Conservation (phyloP, 2,113 vertebrate species). For the Falcunculus frontatus region DNA sequence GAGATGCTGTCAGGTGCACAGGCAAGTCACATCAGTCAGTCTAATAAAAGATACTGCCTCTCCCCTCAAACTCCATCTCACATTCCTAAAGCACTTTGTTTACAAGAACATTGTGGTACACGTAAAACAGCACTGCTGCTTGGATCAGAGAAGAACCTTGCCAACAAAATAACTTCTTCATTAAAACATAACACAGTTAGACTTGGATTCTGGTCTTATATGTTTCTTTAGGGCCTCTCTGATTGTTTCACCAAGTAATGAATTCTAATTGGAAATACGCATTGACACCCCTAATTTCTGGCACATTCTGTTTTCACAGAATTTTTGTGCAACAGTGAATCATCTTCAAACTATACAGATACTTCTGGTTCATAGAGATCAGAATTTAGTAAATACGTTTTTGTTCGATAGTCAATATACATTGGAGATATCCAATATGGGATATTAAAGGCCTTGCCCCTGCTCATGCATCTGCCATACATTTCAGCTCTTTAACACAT, state of each 20-base stretch:
- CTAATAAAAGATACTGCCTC: neutral
- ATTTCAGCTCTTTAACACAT: neutral
- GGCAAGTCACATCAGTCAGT: neutral
- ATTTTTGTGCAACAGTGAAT: neutral
- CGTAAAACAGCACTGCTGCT: neutral
- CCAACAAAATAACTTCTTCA: neutral
- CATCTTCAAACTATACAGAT: neutral
- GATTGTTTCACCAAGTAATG: neutral
- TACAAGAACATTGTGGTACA: neutral
- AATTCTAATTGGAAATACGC: neutral
- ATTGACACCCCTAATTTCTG: neutral
- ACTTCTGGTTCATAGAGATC: neutral
- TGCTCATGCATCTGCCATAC: neutral
- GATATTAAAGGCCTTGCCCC: neutral
- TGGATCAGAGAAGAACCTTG: neutral
- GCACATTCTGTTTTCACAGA: neutral
- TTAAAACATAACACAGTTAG: neutral
- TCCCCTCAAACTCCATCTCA: neutral
- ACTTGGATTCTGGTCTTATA: neutral
- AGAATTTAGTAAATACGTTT: neutral
- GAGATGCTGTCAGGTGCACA: neutral
- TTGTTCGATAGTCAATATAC: neutral
- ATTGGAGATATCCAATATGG: neutral
- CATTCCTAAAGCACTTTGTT: neutral
- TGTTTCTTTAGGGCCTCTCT: neutral